Percentiles rank a stretch among this genome's conserved stretches.
Evolutionary conservation across 1,140 invertebrate genomes (phyloP).

Genomic region (Hydropsyche tenuis): DNA sequence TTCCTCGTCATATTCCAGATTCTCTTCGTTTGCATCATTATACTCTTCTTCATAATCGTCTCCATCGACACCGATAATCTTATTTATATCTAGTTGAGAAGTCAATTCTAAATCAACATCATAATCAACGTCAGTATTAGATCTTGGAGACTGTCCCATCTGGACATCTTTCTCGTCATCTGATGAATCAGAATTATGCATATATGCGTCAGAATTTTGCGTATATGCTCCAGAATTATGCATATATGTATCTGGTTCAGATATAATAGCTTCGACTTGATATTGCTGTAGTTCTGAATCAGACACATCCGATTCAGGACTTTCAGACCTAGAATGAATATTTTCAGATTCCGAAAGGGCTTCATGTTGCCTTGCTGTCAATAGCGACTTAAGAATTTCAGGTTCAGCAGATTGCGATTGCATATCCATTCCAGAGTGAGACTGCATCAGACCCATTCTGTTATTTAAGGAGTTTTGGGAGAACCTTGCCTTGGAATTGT

Average conservation of each 20-base stretch:
- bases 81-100: slow-evolving; percentile 45
- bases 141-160: slow-evolving; percentile 29
- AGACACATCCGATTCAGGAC: slow-evolving; percentile 61
- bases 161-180: slow-evolving; percentile 32
- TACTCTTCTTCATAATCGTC: slow-evolving; percentile 41
- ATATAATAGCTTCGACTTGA: slow-evolving; percentile 61
- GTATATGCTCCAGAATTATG: slow-evolving; percentile 50
- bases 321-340: slow-evolving; percentile 59
- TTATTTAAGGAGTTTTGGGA: slow-evolving; percentile 59
- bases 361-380: slow-evolving; percentile 58
- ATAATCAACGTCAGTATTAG: slow-evolving; percentile 36
- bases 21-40: slow-evolving; percentile 41
- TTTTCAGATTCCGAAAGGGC: slow-evolving; percentile 59
- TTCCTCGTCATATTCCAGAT: slow-evolving; percentile 52
- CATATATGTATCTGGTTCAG: slow-evolving; percentile 56
- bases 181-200: slow-evolving; percentile 45
- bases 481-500: slow-evolving; percentile 59
- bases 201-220: slow-evolving; percentile 54
- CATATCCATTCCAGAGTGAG: not conserved
- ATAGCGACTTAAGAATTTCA: slow-evolving; percentile 60
- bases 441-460: slow-evolving; percentile 54
- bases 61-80: slow-evolving; percentile 50
- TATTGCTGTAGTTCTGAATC: slow-evolving; percentile 59
- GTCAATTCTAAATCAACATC: slow-evolving; percentile 43
- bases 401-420: slow-evolving; percentile 51